A percentile compares a stretch with the other conserved stretches of the same genome.
Conservation (phyloP, 2,113 vertebrate species). For the Nibea albiflora region DNA sequence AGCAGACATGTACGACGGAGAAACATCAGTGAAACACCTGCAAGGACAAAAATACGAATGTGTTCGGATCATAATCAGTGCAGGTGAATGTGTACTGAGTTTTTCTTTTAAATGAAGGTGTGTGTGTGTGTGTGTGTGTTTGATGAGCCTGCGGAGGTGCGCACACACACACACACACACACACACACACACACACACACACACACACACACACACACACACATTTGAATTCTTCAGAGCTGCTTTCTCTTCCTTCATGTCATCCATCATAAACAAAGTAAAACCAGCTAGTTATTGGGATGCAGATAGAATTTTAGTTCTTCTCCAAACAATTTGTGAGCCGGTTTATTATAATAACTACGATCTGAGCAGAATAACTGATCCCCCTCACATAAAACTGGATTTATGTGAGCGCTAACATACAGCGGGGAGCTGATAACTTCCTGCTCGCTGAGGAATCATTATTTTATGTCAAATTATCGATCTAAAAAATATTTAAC, state of each 20-base stretch:
- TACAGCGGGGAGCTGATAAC: too few species aligned
- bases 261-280: too few species aligned
- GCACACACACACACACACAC: too few species aligned
- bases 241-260: not conserved
- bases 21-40: not conserved
- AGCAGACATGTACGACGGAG: too few species aligned
- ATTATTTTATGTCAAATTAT: too few species aligned
- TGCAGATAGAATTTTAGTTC: not conserved
- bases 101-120: not conserved
- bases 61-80: conserved; percentile 7
- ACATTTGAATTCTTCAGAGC: not conserved
- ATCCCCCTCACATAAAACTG: not conserved
- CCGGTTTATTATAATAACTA: not conserved
- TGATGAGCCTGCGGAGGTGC: not conserved
- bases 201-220: not conserved
- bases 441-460: too few species aligned
- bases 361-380: not conserved
- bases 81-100: not conserved
- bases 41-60: not conserved
- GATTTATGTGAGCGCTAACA: too few species aligned
- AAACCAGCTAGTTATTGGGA: not conserved
- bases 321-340: not conserved
- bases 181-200: not conserved
- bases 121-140: conserved; percentile 12
- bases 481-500: too few species aligned